A percentile compares a stretch with the other conserved stretches of the same genome.
Conservation (phyloP, 2,113 vertebrate species). For the Orycteropus afer region DNA sequence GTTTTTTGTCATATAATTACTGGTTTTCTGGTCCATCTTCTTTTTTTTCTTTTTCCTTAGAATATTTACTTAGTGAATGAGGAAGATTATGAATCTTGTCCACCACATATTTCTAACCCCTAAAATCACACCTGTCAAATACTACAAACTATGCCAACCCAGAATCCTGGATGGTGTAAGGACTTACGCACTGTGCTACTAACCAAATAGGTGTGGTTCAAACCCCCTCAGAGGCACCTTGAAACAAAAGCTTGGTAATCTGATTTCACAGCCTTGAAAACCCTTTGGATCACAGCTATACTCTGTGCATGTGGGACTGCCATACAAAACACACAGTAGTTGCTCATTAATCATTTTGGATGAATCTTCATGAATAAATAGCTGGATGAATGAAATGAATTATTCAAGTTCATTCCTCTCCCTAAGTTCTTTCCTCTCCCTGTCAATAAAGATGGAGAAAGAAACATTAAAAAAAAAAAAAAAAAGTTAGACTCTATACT, state of each 20-base stretch:
- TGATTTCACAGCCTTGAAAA: background rate
- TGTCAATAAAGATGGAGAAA: background rate
- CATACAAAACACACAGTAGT: background rate
- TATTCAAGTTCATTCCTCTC: background rate
- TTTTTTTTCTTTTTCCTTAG: background rate
- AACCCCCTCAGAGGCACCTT: background rate
- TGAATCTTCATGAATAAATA: conserved; percentile 23
- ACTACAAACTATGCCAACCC: background rate
- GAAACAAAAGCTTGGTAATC: background rate
- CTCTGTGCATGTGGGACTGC: background rate
- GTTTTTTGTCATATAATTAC: background rate
- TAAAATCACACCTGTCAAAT: background rate
- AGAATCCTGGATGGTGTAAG: background rate
- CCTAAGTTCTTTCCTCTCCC: background rate
- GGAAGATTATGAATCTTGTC: background rate
- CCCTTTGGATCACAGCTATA: background rate
- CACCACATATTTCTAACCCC: too few relatives aligned
- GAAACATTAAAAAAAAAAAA: background rate
- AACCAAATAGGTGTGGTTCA: background rate
- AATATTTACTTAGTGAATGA: background rate
- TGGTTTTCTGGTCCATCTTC: background rate
- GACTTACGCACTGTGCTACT: background rate
- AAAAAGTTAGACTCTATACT: background rate
- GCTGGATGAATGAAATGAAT: background rate
- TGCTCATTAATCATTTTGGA: background rate